These are phyloP conservation scores for Noctua pronuba DNA, from an alignment of 2,888 invertebrate species.

Conservation along the genomic window DNA sequence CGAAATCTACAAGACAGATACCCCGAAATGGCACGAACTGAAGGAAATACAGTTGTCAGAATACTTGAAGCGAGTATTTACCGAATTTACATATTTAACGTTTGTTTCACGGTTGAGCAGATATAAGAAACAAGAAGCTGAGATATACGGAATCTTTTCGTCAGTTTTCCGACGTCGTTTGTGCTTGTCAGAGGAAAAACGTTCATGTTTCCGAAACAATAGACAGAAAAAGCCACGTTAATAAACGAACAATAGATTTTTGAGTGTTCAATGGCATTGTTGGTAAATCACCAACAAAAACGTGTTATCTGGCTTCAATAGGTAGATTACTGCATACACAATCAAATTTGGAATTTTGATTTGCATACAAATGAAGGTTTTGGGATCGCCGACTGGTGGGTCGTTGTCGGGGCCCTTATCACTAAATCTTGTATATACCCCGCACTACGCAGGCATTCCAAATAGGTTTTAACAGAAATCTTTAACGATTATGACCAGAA, in stretches of 20 bases:
- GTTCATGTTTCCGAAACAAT: conserved; percentile 23
- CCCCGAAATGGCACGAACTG: neutral
- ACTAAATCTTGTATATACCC: neutral
- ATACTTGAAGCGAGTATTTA: conserved; percentile 20
- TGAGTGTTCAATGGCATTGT: neutral
- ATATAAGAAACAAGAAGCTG: conserved; percentile 34
- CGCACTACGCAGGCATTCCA: neutral
- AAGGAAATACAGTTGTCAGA: conserved; percentile 19
- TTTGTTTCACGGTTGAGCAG: conserved; percentile 48
- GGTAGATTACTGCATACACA: conserved; percentile 22
- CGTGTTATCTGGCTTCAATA: conserved; percentile 9
- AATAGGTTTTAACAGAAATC: conserved; percentile 4
- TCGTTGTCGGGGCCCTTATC: conserved; percentile 22
- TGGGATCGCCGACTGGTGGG: neutral
- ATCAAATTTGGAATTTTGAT: conserved; percentile 34
- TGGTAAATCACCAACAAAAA: conserved; percentile 1
- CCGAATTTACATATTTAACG: conserved; percentile 53
- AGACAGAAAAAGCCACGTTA: neutral
- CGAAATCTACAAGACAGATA: neutral
- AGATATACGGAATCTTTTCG: conserved; percentile 30
- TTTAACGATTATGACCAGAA: neutral
- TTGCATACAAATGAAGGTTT: conserved; percentile 55
- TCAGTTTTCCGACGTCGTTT: conserved; percentile 33
- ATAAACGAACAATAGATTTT: conserved; percentile 19
- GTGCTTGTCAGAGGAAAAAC: conserved; percentile 8